Evolutionary conservation across 2,113 vertebrate genomes (phyloP), one percentile per base, ranked within the genome.

Genomic region (Tringa solitaria): DNA sequence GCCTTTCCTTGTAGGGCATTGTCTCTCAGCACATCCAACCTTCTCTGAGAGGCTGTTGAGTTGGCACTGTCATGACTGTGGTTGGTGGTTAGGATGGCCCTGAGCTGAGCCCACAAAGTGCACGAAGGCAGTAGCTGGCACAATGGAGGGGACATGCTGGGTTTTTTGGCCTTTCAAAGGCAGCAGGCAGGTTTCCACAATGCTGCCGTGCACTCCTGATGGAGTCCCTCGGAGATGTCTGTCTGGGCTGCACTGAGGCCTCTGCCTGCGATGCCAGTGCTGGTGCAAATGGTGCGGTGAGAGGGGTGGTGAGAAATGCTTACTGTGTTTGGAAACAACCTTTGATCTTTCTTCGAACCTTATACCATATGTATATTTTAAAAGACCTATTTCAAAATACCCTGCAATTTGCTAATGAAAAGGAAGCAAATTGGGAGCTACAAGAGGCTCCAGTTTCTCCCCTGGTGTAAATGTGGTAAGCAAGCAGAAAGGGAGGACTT

Each of bases 161-260:
- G 24, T 0, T 4, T 54, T 48, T 17, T 22, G 12, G 51, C 46
- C 35, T 72, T n/a, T 35, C 27, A 37, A 33, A 35, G 51, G 15
- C 51, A 48, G 59, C 1, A 1, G 22, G 15, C 4, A 8, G 24
- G 35, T 81, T 51, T 59, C 46, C 23, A 37, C n/a, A 24, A 28
- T 32, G 45, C 24, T 1, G 1, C 35, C 5, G 2, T 10, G 6
- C 2, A 1, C 5, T 64, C 12, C 7, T 24, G 50, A 16, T 14
- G 10, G 41, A 21, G 13, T 18, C 21, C 33, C 9, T 12, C 5
- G 13, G 53, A 24, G 30, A 4, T 0, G 0, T 32, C 20, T 41
- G 35, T 16, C 61, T 14, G 43, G 37, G 43, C 43, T 33, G 73
- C 5, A 1, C 32, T 39, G 14, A 24, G 33, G 30, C 20, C 22